These are phyloP conservation scores for Drosophila multiciliata DNA, from an alignment of 2,888 invertebrate species.

Conservation along the genomic window DNA sequence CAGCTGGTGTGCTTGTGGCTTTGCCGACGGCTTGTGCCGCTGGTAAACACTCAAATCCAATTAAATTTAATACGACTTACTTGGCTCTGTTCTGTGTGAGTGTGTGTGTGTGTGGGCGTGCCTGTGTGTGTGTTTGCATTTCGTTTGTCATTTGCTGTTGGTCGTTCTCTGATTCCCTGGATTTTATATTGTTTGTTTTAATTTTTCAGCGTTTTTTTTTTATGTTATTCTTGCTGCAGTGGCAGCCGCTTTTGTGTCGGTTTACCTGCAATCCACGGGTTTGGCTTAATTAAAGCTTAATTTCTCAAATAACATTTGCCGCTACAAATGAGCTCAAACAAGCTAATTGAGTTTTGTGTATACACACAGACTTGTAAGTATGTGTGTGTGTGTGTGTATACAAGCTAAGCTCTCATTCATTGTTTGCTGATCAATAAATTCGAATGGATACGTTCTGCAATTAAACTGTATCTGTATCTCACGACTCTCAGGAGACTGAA, in stretches of 20 bases:
- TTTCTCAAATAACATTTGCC: slow-evolving; percentile 70
- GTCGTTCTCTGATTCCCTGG: slow-evolving; percentile 31
- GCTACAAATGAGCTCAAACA: slow-evolving; percentile 69
- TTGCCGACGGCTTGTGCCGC: slow-evolving; percentile 74
- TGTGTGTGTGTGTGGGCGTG: slow-evolving; percentile 30
- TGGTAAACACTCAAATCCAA: slow-evolving; percentile 81
- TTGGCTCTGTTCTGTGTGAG: slow-evolving; percentile 56
- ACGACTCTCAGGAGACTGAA: slow-evolving; percentile 5
- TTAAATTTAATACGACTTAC: slow-evolving; percentile 81
- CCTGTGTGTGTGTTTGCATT: slow-evolving; percentile 40
- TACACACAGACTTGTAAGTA: not conserved
- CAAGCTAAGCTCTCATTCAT: slow-evolving; percentile 4
- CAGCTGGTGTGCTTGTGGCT: slow-evolving; percentile 71
- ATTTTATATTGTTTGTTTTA: slow-evolving; percentile 50
- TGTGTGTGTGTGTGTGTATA: not conserved
- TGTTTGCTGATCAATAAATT: slow-evolving; percentile 58
- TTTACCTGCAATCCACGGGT: slow-evolving; percentile 61
- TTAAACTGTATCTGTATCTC: slow-evolving; percentile 32
- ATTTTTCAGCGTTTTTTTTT: slow-evolving; percentile 56
- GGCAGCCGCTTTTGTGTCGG: slow-evolving; percentile 50
- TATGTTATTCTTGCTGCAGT: slow-evolving; percentile 63
- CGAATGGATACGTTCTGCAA: slow-evolving; percentile 27
- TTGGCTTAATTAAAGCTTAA: slow-evolving; percentile 77
- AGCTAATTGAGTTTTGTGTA: slow-evolving; percentile 67
- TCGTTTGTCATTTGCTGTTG: slow-evolving; percentile 73